Percentiles rank a stretch among this genome's conserved stretches.
Evolutionary conservation across 2,888 invertebrate genomes (phyloP).

Genomic region (Oscheius myriophilus): DNA sequence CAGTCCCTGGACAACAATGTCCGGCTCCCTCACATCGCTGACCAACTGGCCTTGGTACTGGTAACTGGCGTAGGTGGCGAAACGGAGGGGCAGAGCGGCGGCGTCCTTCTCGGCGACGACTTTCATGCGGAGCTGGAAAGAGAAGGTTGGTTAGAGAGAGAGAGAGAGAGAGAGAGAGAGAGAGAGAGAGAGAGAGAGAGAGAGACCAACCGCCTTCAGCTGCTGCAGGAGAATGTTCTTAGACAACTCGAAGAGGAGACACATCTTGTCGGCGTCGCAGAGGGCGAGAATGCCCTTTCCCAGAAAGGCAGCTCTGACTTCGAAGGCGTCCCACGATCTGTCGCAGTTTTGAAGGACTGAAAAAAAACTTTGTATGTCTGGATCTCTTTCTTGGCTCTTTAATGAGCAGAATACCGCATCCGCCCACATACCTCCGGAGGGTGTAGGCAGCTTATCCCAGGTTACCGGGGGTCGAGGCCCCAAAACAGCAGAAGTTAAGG

Average conservation of each 20-base stretch:
- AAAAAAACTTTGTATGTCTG: no score
- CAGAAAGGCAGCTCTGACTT: neutral
- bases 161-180: no score
- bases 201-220: conserved; percentile 8
- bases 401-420: no score
- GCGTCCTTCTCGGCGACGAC: conserved; percentile 13
- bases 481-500: no score
- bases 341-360: conserved; percentile 3
- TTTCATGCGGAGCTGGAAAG: conserved; percentile 12
- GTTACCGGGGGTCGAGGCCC: no score
- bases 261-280: conserved; percentile 20
- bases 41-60: conserved; percentile 23
- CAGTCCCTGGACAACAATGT: no score
- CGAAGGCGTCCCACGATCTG: neutral
- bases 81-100: conserved; percentile 7
- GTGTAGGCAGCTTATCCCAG: no score
- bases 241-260: conserved; percentile 9
- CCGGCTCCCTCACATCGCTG: neutral
- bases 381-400: no score
- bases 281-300: conserved; percentile 17
- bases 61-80: conserved; percentile 9
- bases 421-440: no score
- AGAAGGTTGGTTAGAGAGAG: no score
- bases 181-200: no score
- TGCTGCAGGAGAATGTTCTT: conserved; percentile 11